A percentile compares a stretch with the other conserved stretches of the same genome.
Evolutionary conservation across 2,797 vertebrate species (phyloP).

Genomic region (Megaceryle alcyon): DNA sequence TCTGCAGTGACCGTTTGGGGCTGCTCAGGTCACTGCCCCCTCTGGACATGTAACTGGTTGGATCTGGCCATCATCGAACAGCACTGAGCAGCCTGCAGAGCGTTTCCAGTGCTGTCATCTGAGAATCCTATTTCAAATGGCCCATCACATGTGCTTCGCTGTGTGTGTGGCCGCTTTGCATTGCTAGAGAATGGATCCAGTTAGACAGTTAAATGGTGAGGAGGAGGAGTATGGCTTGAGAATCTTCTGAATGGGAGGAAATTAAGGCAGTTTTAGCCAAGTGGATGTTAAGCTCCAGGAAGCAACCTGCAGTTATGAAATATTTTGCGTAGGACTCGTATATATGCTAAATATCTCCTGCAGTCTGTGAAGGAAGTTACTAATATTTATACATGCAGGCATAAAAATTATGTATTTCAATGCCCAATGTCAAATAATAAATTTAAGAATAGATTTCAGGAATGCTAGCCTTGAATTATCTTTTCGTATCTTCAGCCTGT

Average conservation of each 20-base stretch:
- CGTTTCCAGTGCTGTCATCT: neutral
- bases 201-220: neutral
- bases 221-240: neutral
- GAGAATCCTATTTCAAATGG: neutral
- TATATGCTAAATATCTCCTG: neutral
- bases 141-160: fast-evolving
- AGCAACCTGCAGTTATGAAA: neutral
- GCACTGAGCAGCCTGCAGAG: neutral
- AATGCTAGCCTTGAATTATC: neutral
- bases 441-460: neutral
- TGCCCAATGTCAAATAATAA: neutral
- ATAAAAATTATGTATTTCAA: neutral
- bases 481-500: neutral
- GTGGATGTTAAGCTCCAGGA: neutral
- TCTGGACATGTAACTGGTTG: neutral
- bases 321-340: neutral
- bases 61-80: neutral
- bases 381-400: neutral
- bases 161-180: neutral
- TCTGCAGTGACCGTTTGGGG: fast-evolving
- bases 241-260: neutral
- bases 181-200: neutral
- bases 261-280: neutral
- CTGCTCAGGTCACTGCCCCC: neutral
- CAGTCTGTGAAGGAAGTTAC: neutral